These are phyloP conservation scores for Tyto alba DNA, from an alignment of 2,113 vertebrate genomes.

Conservation along the genomic window DNA sequence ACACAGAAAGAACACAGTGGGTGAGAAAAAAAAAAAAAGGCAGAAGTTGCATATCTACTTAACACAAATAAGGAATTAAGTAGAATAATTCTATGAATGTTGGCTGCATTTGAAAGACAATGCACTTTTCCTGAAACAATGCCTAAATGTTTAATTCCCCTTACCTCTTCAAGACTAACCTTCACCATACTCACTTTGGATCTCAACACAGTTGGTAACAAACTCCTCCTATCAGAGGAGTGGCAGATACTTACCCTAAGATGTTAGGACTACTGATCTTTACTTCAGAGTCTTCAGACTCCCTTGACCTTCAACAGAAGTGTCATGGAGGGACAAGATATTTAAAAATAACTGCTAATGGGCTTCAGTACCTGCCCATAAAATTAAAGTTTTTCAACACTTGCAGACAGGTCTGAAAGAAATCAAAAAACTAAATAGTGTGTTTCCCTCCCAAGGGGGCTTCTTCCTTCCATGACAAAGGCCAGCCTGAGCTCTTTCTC, in stretches of 20 bases:
- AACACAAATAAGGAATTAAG: not conserved
- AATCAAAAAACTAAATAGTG: not conserved
- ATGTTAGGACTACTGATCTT: not conserved
- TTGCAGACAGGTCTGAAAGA: not conserved
- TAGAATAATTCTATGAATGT: not conserved
- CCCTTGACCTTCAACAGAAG: not conserved
- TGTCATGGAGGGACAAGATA: not conserved
- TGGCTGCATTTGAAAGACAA: not conserved
- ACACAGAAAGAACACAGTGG: not conserved
- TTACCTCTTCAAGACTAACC: not conserved
- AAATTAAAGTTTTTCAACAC: not conserved
- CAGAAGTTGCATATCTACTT: not conserved
- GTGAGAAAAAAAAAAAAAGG: not conserved
- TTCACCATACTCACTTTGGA: not conserved
- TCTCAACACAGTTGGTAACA: not conserved
- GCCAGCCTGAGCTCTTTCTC: not conserved
- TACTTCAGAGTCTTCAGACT: not conserved
- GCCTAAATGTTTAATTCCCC: not conserved
- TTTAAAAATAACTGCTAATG: not conserved
- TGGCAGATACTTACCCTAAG: not conserved
- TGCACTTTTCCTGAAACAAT: not conserved
- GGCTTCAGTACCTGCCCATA: not conserved
- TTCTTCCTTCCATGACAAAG: not conserved
- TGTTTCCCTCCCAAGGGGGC: not conserved
- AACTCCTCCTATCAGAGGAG: not conserved